phyloP scores from a whole-genome alignment of 37 sponge, comb jelly and placozoan species.

The Ephydatia muelleri region DNA sequence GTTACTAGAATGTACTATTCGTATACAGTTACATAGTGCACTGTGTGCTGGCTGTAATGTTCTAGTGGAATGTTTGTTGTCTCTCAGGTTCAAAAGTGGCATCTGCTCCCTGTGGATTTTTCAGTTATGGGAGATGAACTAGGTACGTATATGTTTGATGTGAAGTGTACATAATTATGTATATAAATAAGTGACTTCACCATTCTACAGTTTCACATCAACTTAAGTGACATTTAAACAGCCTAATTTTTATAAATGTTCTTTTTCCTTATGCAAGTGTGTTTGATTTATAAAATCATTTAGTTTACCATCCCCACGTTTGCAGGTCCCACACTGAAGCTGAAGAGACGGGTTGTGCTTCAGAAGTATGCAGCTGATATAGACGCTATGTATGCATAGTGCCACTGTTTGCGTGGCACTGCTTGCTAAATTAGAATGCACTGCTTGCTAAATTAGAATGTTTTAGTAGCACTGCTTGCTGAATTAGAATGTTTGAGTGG shows the following conservation, averaged over 20 bases:
- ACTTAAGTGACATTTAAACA: too few species aligned
- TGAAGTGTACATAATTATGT: not conserved
- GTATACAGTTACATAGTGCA: not conserved
- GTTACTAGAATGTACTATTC: not conserved
- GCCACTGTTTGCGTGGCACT: too few species aligned
- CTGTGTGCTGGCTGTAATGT: too few species aligned
- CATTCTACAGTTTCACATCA: too few species aligned
- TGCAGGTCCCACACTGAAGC: conserved; percentile 59
- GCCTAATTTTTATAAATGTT: too few species aligned
- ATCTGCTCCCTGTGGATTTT: not conserved
- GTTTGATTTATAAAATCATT: not conserved
- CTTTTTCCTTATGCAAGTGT: too few species aligned
- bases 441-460: too few species aligned
- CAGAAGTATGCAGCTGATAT: conserved; percentile 69
- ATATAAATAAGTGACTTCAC: too few species aligned
- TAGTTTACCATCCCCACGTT: not conserved
- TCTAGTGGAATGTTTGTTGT: not conserved
- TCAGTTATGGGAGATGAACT: not conserved
- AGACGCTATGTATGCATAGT: conserved; percentile 62
- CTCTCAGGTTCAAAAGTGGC: not conserved
- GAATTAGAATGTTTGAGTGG: too few species aligned
- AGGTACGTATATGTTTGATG: not conserved
- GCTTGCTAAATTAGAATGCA: too few species aligned
- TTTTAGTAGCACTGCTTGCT: too few species aligned
- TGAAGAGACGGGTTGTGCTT: conserved; percentile 58